Evolutionary conservation across 2,113 vertebrate genomes (phyloP), one percentile per base, ranked within the genome.

Genomic region (Forbesichthys agassizii): DNA sequence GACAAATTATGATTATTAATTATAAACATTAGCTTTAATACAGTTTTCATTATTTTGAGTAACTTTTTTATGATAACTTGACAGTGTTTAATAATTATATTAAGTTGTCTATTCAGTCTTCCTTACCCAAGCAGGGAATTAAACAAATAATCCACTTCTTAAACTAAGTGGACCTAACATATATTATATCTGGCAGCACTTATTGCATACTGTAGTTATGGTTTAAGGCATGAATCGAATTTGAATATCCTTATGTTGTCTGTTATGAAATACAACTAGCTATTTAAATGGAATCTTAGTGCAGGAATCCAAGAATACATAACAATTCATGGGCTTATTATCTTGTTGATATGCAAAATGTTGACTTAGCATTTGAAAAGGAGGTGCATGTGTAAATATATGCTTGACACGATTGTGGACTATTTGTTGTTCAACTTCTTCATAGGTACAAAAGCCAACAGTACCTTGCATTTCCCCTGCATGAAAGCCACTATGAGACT

Each of bases 281-380:
- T 74, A 76, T 83, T 88, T 75, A 74, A 88, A 73, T 84, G 86
- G 80, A 76, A 81, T 82, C 78, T 81, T 88, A 79, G 82, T 42
- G 36, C 75, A 75, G 86, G 82, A 80, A 72, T 77, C 68, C 73
- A 57, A 65, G 78, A 85, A 79, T 87, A 85, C 73, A 82, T 69
- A 83, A 89, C 86, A 79, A 84, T 76, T 68, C 33, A 27, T 76
- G 64, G 68, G 56, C 77, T 63, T 78, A 72, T 74, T 76, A 62
- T 73, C 75, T 77, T 83, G 75, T 71, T 48, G 72, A 75, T 86
- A 49, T 70, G 54, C 64, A 78, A 68, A 75, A 61, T 69, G 75
- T 75, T 58, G 71, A 75, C 81, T 84, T 83, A 82, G 79, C 73
- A 77, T 78, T 27, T 16, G 13, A 51, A 14, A 64, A 51, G 48